phyloP scores from a whole-genome alignment of 2,797 vertebrate species.

The Gadopsis marmoratus region DNA sequence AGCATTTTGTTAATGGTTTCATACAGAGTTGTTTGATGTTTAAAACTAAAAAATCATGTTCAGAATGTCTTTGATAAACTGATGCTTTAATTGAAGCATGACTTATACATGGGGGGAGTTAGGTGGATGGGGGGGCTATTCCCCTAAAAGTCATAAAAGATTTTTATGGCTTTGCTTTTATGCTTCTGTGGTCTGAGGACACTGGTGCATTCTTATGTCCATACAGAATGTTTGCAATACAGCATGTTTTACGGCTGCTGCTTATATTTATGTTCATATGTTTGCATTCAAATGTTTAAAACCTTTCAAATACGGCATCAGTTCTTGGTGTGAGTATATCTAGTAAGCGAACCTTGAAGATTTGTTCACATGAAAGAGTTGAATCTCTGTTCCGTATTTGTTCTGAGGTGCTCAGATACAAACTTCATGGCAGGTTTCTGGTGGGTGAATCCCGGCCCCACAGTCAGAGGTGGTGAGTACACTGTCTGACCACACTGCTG shows the following conservation, averaged over 20 bases:
- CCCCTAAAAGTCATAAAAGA: conserved; percentile 40
- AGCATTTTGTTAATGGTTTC: background rate
- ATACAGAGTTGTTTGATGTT: conserved; percentile 1
- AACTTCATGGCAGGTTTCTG: conserved; percentile 30
- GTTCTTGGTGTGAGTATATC: background rate
- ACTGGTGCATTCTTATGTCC: background rate
- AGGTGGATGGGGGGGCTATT: background rate
- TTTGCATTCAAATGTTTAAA: conserved; percentile 23
- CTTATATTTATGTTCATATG: conserved; percentile 15
- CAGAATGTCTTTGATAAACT: conserved; percentile 19
- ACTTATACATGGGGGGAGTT: background rate
- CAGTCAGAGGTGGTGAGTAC: conserved; percentile 55
- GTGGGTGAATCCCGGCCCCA: conserved; percentile 40
- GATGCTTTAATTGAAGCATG: background rate
- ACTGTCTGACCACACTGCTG: conserved; percentile 63
- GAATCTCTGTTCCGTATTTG: background rate
- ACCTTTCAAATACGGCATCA: background rate
- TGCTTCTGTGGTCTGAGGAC: conserved; percentile 22
- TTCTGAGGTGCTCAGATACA: conserved; percentile 10
- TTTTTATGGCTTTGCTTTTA: conserved; percentile 43
- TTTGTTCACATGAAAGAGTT: background rate
- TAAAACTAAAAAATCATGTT: background rate
- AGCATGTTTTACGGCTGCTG: conserved; percentile 13
- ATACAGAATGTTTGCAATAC: conserved; percentile 37
- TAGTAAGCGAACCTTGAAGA: background rate